Percentiles rank a stretch among this genome's conserved stretches.
phyloP scores from a whole-genome alignment of 2,113 vertebrate species.

The Brachyistius frenatus region DNA sequence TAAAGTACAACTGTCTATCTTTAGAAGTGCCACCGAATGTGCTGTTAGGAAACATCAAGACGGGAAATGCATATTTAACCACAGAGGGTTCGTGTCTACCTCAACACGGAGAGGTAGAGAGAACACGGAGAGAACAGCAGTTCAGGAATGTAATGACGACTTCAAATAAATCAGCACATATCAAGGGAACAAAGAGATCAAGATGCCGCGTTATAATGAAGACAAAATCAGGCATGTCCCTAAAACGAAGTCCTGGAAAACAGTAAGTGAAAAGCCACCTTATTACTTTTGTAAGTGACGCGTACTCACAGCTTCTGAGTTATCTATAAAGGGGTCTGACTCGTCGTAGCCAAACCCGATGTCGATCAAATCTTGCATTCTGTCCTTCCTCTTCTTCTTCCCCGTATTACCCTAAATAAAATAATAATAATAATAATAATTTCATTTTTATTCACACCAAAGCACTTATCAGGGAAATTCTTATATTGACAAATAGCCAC shows the following conservation, averaged over 20 bases:
- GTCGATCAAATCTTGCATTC: constrained; percentile 97
- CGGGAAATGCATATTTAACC: constrained; percentile 54
- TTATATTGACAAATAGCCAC: background rate
- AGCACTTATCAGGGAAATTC: background rate
- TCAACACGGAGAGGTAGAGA: background rate
- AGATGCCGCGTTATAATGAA: background rate
- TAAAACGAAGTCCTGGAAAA: constrained; percentile 7
- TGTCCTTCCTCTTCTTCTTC: constrained; percentile 94
- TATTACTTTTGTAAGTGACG: background rate
- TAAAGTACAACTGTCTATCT: constrained; percentile 44
- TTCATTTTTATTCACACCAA: background rate
- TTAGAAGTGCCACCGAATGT: constrained; percentile 37
- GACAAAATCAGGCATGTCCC: constrained; percentile 4
- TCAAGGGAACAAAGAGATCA: constrained; percentile 2
- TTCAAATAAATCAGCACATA: constrained; percentile 36
- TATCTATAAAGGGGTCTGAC: constrained; percentile 98
- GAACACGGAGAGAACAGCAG: background rate
- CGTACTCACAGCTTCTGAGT: constrained; percentile 97
- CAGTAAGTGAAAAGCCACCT: background rate
- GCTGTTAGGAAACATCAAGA: constrained; percentile 36
- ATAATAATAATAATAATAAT: background rate
- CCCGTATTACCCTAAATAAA: constrained; percentile 84
- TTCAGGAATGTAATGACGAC: constrained; percentile 29
- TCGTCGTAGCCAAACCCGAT: constrained; percentile 99
- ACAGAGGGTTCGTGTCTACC: constrained; percentile 24